Percentiles rank a stretch among this genome's conserved stretches.
Conservation (phyloP, 2,113 vertebrate genomes). For the Gallinago paraguaiae region DNA sequence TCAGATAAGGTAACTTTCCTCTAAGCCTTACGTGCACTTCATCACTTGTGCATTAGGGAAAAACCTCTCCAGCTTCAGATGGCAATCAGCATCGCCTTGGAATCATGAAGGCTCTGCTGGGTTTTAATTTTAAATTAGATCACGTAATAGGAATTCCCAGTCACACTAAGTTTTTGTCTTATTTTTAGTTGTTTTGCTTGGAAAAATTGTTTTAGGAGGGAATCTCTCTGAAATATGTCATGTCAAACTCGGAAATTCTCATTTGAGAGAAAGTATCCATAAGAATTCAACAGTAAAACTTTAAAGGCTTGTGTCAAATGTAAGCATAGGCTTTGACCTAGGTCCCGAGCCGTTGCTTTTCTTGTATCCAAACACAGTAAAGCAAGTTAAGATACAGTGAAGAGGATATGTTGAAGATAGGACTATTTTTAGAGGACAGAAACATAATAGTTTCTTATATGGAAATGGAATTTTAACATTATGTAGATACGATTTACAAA, state of each 20-base stretch:
- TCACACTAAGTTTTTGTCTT: neutral
- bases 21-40: constrained; percentile 12
- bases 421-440: neutral
- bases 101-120: neutral
- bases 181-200: neutral
- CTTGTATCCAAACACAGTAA: neutral
- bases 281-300: neutral
- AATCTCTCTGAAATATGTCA: neutral
- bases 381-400: neutral
- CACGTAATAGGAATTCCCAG: neutral
- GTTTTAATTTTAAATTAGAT: neutral
- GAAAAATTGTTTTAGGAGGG: neutral
- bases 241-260: neutral
- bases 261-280: neutral
- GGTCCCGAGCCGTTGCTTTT: neutral
- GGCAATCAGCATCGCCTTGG: constrained; percentile 54
- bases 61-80: constrained; percentile 53
- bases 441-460: accelerated
- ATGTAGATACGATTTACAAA: neutral
- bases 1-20: constrained; percentile 68
- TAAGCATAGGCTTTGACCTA: neutral
- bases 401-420: neutral
- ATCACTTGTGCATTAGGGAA: constrained; percentile 64
- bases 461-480: neutral
- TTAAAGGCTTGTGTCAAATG: neutral